Evolutionary conservation across 2,888 invertebrate genomes (phyloP).

Genomic region (Metopia argyrocephala): DNA sequence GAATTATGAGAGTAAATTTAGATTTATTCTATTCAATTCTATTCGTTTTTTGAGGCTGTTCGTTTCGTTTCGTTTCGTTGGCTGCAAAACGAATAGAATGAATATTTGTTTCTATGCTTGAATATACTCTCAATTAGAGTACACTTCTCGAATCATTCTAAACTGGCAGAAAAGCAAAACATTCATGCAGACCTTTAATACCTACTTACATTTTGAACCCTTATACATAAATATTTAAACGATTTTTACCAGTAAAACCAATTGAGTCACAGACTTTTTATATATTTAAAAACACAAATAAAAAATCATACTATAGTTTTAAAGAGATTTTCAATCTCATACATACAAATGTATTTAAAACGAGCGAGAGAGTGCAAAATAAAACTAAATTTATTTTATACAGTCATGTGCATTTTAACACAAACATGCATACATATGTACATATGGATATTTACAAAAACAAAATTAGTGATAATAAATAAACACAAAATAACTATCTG

Average conservation of each 20-base stretch:
- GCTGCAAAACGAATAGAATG: no score
- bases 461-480: slow-evolving; percentile 9
- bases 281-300: slow-evolving; percentile 8
- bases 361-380: slow-evolving; percentile 7
- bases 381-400: neutral
- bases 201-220: slow-evolving; percentile 20
- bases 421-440: no score
- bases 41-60: no score
- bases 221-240: neutral
- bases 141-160: no score
- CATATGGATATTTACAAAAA: slow-evolving; percentile 15
- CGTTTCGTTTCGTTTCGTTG: no score
- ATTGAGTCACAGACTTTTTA: slow-evolving; percentile 57
- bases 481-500: neutral
- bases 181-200: no score
- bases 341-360: slow-evolving; percentile 25
- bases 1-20: no score
- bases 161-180: no score
- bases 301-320: neutral
- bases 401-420: no score
- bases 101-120: no score
- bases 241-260: slow-evolving; percentile 39
- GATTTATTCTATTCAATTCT: no score
- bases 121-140: no score
- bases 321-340: slow-evolving; percentile 25